Base-by-base conservation (phyloP, 1,140 invertebrate species). In the Drosophila nannoptera region DNA sequence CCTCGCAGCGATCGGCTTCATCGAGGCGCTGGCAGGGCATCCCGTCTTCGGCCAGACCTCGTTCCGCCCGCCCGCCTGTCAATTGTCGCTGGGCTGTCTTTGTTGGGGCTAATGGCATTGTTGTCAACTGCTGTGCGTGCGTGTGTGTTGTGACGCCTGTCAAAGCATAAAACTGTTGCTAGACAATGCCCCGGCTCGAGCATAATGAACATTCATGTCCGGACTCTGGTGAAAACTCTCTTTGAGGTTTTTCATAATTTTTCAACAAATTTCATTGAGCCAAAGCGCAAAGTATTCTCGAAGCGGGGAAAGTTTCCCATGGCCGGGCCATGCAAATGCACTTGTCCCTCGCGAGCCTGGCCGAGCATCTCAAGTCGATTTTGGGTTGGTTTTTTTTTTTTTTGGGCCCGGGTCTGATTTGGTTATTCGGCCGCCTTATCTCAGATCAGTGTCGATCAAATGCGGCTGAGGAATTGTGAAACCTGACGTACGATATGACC, bases 401-500 rank as follows among this genome's bases (percentile, higher is more conserved):
- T 76, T 68, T 60, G 43, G 55, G 60, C 45, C 53, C 69, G 42
- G 32, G 50, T 12, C 69, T 50, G 63, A 59, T 71, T 75, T 61
- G 69, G 72, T 75, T 84, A 75, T 75, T 83, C 68, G 76, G 63
- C 66, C 70, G 69, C 61, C 76, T 83, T 83, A 83, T 83, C 80
- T 80, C 62, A 83, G 80, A 83, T 83, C 80, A 83, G 80, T 84
- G 80, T 83, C 80, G 80, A 83, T 83, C 80, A 83, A 76, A 78
- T 49, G 60, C 77, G 65, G 75, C 78, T 83, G 78, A 82, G 61
- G 78, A 82, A 82, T 82, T 82, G 78, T 65, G 78, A 84, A 83
- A 83, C 81, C 64, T 69, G 75, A 83, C 73, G 63, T 75, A 59
- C 68, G 46, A 50, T 49, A 69, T 61, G 40, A 53, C 64, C 22